Percentiles rank a stretch among this genome's conserved stretches.
Conservation (phyloP, 2,888 invertebrate genomes). For the Ceramica pisi region DNA sequence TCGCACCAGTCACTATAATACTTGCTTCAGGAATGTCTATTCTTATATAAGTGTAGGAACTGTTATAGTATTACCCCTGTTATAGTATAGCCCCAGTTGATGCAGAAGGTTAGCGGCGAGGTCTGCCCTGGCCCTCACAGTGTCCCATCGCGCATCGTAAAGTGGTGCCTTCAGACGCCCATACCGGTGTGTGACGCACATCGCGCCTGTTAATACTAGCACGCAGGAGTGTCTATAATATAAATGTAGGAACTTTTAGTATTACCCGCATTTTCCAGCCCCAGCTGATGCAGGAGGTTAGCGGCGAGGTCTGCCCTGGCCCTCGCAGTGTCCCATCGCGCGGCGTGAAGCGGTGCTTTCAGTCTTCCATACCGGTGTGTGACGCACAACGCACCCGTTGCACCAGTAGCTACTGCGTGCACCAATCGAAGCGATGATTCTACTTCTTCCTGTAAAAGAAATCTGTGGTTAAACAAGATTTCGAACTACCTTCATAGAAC, state of each 20-base stretch:
- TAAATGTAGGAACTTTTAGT: not conserved
- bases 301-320: constrained; percentile 96
- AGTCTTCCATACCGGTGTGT: constrained; percentile 93
- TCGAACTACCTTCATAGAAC: not conserved
- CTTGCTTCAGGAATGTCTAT: constrained; percentile 92
- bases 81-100: constrained; percentile 93
- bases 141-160: constrained; percentile 93
- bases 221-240: constrained; percentile 82
- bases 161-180: constrained; percentile 93
- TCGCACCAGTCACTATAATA: constrained; percentile 84
- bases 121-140: constrained; percentile 94
- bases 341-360: constrained; percentile 93
- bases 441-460: constrained; percentile 88
- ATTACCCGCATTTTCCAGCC: constrained; percentile 89
- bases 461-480: not conserved
- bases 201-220: constrained; percentile 93
- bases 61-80: constrained; percentile 73
- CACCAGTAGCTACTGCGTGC: constrained; percentile 94
- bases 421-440: constrained; percentile 93
- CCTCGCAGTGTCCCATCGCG: constrained; percentile 93
- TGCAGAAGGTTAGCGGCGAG: constrained; percentile 94
- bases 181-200: constrained; percentile 93
- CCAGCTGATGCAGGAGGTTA: constrained; percentile 94
- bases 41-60: not conserved
- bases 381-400: constrained; percentile 93